Conservation (phyloP, 2,888 invertebrate species). For the Eilema griseolum region DNA sequence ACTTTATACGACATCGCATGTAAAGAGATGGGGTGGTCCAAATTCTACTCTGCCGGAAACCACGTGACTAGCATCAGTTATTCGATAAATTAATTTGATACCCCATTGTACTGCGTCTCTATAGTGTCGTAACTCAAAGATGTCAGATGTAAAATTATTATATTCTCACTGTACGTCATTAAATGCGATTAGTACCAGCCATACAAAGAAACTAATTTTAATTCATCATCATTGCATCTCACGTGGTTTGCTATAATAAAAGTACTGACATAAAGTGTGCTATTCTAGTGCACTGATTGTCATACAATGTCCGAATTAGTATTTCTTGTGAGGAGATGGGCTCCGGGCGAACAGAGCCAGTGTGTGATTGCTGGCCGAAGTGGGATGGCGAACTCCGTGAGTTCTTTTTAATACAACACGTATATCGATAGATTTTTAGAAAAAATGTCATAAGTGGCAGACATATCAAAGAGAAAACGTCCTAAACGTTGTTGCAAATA, state of each 20-base stretch:
- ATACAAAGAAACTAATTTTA: not conserved
- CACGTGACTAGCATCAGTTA: too few relatives aligned
- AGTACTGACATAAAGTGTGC: not conserved
- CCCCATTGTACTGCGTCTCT: too few relatives aligned
- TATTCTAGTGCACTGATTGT: constrained; percentile 12
- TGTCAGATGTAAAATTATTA: not conserved
- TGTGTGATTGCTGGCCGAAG: not conserved
- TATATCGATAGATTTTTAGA: not conserved
- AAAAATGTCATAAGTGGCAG: not conserved
- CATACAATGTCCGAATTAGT: constrained; percentile 6
- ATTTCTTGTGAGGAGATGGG: constrained; percentile 3
- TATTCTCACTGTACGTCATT: not conserved
- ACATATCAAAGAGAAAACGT: not conserved
- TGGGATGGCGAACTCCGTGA: constrained; percentile 10
- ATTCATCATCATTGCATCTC: not conserved
- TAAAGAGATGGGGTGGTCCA: too few relatives aligned
- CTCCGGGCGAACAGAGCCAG: not conserved
- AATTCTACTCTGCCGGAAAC: too few relatives aligned
- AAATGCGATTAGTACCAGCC: too few relatives aligned
- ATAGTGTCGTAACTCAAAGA: not conserved
- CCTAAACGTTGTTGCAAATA: not conserved
- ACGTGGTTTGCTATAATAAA: not conserved
- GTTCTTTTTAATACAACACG: not conserved
- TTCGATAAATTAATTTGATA: too few relatives aligned
- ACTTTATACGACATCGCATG: too few relatives aligned